These are phyloP conservation scores for Lordiphosa stackelbergi DNA, from an alignment of 1,140 invertebrate genomes.

Conservation along the genomic window DNA sequence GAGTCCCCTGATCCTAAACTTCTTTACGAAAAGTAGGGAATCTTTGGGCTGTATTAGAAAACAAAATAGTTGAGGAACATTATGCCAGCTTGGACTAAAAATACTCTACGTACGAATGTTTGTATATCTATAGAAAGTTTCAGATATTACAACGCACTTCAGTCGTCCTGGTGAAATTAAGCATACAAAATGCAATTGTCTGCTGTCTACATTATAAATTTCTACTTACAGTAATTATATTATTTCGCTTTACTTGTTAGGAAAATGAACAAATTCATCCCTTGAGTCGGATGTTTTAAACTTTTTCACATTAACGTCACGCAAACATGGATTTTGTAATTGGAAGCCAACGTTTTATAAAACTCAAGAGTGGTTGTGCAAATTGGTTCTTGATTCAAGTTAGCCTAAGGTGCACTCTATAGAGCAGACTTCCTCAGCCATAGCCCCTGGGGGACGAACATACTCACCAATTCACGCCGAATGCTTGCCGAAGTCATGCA, in stretches of 20 bases:
- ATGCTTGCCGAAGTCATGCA: no score
- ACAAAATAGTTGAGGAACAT: no score
- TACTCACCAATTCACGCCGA: no score
- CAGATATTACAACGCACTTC: background rate
- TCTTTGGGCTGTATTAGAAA: no score
- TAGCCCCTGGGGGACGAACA: no score
- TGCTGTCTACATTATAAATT: constrained; percentile 30
- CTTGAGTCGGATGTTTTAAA: background rate
- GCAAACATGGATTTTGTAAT: background rate
- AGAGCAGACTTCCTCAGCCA: no score
- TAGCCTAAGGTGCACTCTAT: no score
- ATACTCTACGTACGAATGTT: background rate
- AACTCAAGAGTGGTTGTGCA: no score
- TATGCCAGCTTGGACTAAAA: no score
- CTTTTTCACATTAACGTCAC: constrained; percentile 2
- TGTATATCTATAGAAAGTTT: background rate
- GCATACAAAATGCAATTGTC: constrained; percentile 43
- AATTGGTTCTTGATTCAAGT: no score
- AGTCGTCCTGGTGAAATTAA: constrained; percentile 26
- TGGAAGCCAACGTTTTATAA: no score
- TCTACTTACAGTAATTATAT: constrained; percentile 43
- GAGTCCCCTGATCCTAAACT: background rate
- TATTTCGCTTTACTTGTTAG: constrained; percentile 49
- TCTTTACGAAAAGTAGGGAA: no score
- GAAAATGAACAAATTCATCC: constrained; percentile 59